A percentile compares a stretch with the other conserved stretches of the same genome.
Conservation (phyloP, 2,797 vertebrate genomes). For the Podarcis siculus region DNA sequence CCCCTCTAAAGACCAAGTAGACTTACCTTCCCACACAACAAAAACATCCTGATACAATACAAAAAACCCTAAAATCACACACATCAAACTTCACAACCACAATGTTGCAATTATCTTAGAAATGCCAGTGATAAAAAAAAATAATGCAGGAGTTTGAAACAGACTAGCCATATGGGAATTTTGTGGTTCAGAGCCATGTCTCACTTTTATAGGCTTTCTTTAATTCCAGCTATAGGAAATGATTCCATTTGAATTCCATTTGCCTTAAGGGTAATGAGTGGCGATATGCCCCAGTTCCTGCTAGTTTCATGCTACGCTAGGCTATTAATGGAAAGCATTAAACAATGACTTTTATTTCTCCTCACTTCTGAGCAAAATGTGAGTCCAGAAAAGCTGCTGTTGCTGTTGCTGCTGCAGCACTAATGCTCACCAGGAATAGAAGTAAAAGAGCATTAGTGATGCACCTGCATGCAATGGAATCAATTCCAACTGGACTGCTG, state of each 20-base stretch:
- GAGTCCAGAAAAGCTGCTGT: constrained; percentile 22
- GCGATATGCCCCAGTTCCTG: constrained; percentile 23
- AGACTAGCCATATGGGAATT: constrained; percentile 23
- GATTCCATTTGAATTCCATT: constrained; percentile 31
- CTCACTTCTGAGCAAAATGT: constrained; percentile 35
- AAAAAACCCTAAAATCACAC: background rate
- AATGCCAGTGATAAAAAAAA: constrained; percentile 21
- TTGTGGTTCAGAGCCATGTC: constrained; percentile 21
- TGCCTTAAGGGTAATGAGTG: constrained; percentile 41
- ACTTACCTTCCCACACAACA: background rate
- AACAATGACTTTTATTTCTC: constrained; percentile 39
- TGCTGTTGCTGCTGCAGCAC: constrained; percentile 9
- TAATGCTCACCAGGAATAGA: constrained; percentile 9
- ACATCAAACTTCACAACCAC: constrained; percentile 1
- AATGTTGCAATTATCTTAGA: constrained; percentile 12
- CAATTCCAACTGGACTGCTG: constrained; percentile 21
- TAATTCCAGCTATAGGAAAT: constrained; percentile 19
- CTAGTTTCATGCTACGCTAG: constrained; percentile 39
- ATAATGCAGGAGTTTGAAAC: background rate
- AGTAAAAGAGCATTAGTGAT: background rate
- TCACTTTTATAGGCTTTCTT: constrained; percentile 35
- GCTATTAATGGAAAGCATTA: constrained; percentile 42
- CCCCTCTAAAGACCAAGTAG: background rate
- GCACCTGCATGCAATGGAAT: background rate
- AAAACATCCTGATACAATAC: background rate